A percentile compares a stretch with the other conserved stretches of the same genome.
phyloP scores from a whole-genome alignment of 1,140 invertebrate species.

The Drosophila tropicalis region DNA sequence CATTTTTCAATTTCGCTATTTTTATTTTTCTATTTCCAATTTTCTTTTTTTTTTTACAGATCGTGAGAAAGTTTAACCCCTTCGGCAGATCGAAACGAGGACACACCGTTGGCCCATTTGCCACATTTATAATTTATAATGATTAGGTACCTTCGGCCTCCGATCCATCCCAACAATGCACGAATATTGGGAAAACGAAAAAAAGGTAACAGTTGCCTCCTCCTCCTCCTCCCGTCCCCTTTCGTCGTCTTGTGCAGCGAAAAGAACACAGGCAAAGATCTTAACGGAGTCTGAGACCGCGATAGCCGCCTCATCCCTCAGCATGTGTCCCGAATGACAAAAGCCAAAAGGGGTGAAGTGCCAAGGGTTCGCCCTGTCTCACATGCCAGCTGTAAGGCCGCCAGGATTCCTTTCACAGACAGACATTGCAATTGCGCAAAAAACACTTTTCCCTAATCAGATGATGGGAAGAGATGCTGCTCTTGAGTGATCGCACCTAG shows the following conservation, averaged over 20 bases:
- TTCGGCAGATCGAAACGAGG: conserved; percentile 25
- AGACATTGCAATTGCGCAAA: conserved; percentile 30
- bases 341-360: not conserved
- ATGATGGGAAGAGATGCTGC: conserved; percentile 37
- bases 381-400: conserved; percentile 47
- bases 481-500: conserved; percentile 24
- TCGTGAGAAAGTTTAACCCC: conserved; percentile 81
- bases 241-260: conserved; percentile 18
- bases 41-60: conserved; percentile 46
- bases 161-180: not conserved
- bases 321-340: conserved; percentile 33
- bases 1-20: conserved; percentile 39
- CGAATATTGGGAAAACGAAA: conserved; percentile 1
- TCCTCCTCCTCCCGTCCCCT: conserved; percentile 13
- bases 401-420: conserved; percentile 25
- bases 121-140: conserved; percentile 78
- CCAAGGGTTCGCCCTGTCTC: conserved; percentile 16
- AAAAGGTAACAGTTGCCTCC: conserved; percentile 71
- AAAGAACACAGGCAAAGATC: conserved; percentile 51
- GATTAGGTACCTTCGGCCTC: conserved; percentile 63
- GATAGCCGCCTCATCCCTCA: conserved; percentile 70
- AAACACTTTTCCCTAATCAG: conserved; percentile 36
- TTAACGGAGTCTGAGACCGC: conserved; percentile 56
- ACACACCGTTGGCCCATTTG: conserved; percentile 39
- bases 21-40: conserved; percentile 28